Evolutionary conservation across 1,140 invertebrate species (phyloP).

Genomic region (Conopomorpha cramerella): DNA sequence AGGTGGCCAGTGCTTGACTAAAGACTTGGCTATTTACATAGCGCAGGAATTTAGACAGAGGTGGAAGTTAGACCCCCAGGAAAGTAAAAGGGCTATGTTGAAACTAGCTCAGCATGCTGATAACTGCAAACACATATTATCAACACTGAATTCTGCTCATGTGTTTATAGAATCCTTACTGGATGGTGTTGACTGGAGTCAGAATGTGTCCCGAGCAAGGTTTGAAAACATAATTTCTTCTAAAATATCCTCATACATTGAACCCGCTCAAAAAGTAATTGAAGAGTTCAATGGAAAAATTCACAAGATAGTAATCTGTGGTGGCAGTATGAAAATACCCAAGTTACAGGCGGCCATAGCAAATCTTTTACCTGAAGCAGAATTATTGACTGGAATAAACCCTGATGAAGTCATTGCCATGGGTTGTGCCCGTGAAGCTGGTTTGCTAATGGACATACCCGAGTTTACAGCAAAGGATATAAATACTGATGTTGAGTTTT

Average conservation of each 20-base stretch:
- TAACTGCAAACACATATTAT: conserved; percentile 71
- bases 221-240: conserved; percentile 70
- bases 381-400: conserved; percentile 65
- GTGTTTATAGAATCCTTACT: conserved; percentile 73
- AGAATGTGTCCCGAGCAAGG: conserved; percentile 68
- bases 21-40: conserved; percentile 67
- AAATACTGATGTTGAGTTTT: conserved; percentile 43
- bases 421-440: conserved; percentile 75
- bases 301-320: conserved; percentile 70
- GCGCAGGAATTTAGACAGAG: conserved; percentile 72
- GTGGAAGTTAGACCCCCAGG: conserved; percentile 70
- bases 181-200: conserved; percentile 74
- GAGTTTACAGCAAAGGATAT: conserved; percentile 38
- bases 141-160: conserved; percentile 69
- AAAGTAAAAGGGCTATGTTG: conserved; percentile 68
- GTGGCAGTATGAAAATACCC: conserved; percentile 76
- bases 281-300: conserved; percentile 54
- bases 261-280: conserved; percentile 59
- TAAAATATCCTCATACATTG: conserved; percentile 55
- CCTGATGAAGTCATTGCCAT: conserved; percentile 78
- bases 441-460: conserved; percentile 40
- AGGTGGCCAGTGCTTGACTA: conserved; percentile 71
- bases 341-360: conserved; percentile 70
- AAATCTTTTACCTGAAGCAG: conserved; percentile 65
- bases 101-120: conserved; percentile 71